Percentiles rank a stretch among this genome's conserved stretches.
Evolutionary conservation across 2,113 vertebrate species (phyloP).

Genomic region (Crotophaga sulcirostris): DNA sequence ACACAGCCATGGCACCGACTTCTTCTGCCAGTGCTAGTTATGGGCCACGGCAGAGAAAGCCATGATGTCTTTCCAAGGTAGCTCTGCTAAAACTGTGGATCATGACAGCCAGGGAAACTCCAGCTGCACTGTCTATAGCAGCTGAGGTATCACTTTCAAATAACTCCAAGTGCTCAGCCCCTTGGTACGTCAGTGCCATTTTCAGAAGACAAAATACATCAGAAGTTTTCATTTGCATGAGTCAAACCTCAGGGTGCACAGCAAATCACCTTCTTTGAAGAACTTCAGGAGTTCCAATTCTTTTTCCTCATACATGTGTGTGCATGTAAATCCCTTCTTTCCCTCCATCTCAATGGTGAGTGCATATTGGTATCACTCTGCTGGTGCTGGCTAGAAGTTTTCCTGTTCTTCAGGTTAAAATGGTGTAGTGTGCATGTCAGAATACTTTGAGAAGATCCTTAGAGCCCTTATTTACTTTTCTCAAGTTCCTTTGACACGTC

Average conservation of each 20-base stretch:
- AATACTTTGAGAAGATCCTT: not conserved
- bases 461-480: not conserved
- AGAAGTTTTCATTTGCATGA: not conserved
- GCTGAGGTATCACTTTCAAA: not conserved
- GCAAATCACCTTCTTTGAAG: not conserved
- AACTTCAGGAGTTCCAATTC: not conserved
- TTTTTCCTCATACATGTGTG: not conserved
- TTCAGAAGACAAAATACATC: not conserved
- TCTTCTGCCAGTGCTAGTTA: not conserved
- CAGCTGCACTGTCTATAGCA: not conserved
- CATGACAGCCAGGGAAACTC: not conserved
- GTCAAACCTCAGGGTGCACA: not conserved
- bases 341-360: not conserved
- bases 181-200: not conserved
- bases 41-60: not conserved
- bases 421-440: not conserved
- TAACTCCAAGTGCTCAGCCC: not conserved
- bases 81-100: not conserved
- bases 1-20: not conserved
- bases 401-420: not conserved
- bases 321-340: not conserved
- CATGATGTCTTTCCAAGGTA: not conserved
- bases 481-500: not conserved
- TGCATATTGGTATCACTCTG: not conserved
- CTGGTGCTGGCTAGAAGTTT: not conserved